phyloP scores from a whole-genome alignment of 2,113 vertebrate species.

The Bostrychus sinensis region DNA sequence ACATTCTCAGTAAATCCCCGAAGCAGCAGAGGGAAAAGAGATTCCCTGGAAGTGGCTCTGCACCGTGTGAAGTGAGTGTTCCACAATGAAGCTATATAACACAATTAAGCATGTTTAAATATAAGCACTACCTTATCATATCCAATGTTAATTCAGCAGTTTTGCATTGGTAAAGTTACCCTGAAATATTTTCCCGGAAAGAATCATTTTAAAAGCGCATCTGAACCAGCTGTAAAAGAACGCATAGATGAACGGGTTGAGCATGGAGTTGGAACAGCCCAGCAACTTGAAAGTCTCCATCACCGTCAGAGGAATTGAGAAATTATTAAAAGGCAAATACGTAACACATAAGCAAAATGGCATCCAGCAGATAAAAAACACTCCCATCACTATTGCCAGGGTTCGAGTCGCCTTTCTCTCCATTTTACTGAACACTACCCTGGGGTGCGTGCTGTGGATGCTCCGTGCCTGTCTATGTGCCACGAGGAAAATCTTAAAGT shows the following conservation, averaged over 20 bases:
- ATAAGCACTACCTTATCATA: no score
- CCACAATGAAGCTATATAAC: no score
- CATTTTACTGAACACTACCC: conserved; percentile 15
- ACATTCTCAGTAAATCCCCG: no score
- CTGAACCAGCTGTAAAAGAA: conserved; percentile 48
- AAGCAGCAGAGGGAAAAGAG: no score
- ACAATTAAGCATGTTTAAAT: no score
- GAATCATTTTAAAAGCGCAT: conserved; percentile 30
- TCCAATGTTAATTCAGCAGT: no score
- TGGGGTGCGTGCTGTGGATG: conserved; percentile 27
- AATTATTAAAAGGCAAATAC: not conserved
- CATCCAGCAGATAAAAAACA: conserved; percentile 20
- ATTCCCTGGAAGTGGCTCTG: no score
- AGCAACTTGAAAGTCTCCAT: conserved; percentile 10
- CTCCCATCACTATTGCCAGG: conserved; percentile 29
- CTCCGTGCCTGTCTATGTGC: conserved; percentile 30
- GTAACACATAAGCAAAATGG: conserved; percentile 13
- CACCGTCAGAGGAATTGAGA: not conserved
- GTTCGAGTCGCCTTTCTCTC: conserved; percentile 43
- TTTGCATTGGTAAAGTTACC: conserved; percentile 19
- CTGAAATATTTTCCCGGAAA: conserved; percentile 38
- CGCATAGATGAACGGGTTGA: conserved; percentile 36
- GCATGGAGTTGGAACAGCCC: conserved; percentile 24
- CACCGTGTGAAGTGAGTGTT: no score
- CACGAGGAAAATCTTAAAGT: conserved; percentile 42